These are phyloP conservation scores for Gari tellinella DNA, from an alignment of 2,888 invertebrate genomes.

Conservation along the genomic window DNA sequence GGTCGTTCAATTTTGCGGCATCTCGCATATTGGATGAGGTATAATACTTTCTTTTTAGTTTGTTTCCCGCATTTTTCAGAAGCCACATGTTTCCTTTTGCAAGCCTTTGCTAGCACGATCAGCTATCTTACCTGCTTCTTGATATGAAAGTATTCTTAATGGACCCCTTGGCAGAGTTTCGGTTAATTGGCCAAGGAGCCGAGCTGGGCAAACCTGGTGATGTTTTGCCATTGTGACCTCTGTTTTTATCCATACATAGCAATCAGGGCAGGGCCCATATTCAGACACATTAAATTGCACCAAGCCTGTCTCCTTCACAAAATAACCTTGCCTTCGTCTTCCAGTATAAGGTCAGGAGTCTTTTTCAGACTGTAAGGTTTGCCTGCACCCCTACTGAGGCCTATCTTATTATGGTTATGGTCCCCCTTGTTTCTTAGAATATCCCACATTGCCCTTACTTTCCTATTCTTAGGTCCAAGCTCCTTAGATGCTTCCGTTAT, in stretches of 20 bases:
- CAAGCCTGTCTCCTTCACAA: constrained; percentile 35
- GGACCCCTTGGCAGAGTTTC: no score
- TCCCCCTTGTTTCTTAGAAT: constrained; percentile 23
- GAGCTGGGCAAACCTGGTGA: constrained; percentile 8
- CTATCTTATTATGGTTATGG: constrained; percentile 20
- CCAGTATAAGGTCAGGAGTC: constrained; percentile 10
- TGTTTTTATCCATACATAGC: constrained; percentile 19
- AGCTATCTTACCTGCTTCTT: no score
- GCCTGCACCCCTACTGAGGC: no score
- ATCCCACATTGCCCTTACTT: constrained; percentile 30
- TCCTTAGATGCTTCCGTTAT: constrained; percentile 23
- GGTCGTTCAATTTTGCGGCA: no score
- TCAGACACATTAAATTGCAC: background rate
- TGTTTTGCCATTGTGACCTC: constrained; percentile 16
- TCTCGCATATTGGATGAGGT: no score
- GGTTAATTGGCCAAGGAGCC: no score
- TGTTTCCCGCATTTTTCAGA: no score
- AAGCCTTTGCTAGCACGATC: no score
- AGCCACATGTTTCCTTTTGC: no score
- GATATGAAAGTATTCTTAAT: no score
- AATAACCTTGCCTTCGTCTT: constrained; percentile 42
- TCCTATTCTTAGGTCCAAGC: constrained; percentile 9
- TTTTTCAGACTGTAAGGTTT: no score
- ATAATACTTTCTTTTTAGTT: no score
- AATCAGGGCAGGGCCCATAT: constrained; percentile 55